Conservation (phyloP, 2,797 vertebrate genomes). For the Lepilemur septentrionalis region DNA sequence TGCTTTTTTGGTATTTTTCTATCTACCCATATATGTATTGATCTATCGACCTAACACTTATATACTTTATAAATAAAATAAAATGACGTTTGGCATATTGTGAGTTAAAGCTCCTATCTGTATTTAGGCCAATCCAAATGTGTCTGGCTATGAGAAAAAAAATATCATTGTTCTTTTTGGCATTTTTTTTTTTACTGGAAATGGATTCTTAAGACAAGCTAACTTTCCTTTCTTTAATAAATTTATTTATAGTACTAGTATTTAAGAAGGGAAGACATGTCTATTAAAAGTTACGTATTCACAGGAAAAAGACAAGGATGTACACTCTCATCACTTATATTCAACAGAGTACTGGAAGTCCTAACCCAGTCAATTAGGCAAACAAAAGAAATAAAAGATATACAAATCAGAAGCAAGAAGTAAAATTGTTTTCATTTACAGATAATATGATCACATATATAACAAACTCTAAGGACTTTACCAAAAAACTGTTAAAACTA, state of each 20-base stretch:
- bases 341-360: not conserved
- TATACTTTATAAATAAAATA: conserved; percentile 69
- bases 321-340: not conserved
- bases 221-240: conserved; percentile 59
- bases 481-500: not conserved
- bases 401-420: not conserved
- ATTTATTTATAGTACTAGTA: conserved; percentile 43
- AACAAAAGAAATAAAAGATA: too few relatives aligned
- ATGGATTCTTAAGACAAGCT: conserved; percentile 75
- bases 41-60: not conserved
- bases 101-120: conserved; percentile 76
- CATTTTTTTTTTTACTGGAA: conserved; percentile 58
- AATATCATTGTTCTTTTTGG: conserved; percentile 73
- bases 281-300: not conserved
- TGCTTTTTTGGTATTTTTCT: not conserved
- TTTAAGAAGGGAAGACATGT: conserved; percentile 50
- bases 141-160: conserved; percentile 68
- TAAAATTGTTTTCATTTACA: not conserved
- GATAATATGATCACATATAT: not conserved
- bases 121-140: conserved; percentile 75
- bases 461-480: not conserved
- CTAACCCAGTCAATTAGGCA: not conserved
- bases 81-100: conserved; percentile 77
- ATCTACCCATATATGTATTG: too few relatives aligned
- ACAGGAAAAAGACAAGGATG: not conserved